phyloP scores from a whole-genome alignment of 2,113 vertebrate genomes.

The Mionectes macconnelli region DNA sequence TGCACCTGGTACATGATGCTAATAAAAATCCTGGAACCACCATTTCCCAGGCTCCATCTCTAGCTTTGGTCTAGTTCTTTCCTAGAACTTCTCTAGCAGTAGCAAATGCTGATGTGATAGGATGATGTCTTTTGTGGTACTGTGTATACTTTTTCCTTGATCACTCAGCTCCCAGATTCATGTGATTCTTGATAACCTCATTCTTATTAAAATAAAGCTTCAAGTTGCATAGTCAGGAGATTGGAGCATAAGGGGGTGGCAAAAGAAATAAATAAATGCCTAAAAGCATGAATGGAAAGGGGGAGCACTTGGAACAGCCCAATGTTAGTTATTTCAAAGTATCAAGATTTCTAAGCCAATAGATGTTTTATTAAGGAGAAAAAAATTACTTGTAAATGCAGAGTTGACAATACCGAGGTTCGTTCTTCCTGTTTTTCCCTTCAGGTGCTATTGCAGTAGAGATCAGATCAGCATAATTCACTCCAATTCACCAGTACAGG shows the following conservation, averaged over 20 bases:
- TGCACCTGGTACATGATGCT: neutral
- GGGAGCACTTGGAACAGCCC: neutral
- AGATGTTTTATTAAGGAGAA: neutral
- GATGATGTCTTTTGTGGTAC: neutral
- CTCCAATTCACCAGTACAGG: neutral
- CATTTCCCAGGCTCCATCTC: neutral
- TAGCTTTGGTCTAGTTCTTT: neutral
- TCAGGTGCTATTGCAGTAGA: neutral
- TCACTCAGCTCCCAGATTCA: neutral
- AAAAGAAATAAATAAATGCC: neutral
- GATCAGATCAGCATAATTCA: conserved; percentile 20
- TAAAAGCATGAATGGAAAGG: neutral
- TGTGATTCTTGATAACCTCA: neutral
- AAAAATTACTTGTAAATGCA: neutral
- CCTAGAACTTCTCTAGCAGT: neutral
- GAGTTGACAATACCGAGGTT: neutral
- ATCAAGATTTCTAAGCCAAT: neutral
- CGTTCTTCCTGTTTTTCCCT: neutral
- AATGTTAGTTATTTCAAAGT: neutral
- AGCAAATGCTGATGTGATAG: neutral
- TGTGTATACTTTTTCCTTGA: neutral
- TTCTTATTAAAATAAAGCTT: neutral
- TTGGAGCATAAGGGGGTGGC: fast-evolving
- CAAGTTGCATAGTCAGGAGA: neutral
- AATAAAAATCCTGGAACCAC: neutral